A percentile compares a stretch with the other conserved stretches of the same genome.
phyloP scores from a whole-genome alignment of 2,113 vertebrate genomes.

The Charina bottae region DNA sequence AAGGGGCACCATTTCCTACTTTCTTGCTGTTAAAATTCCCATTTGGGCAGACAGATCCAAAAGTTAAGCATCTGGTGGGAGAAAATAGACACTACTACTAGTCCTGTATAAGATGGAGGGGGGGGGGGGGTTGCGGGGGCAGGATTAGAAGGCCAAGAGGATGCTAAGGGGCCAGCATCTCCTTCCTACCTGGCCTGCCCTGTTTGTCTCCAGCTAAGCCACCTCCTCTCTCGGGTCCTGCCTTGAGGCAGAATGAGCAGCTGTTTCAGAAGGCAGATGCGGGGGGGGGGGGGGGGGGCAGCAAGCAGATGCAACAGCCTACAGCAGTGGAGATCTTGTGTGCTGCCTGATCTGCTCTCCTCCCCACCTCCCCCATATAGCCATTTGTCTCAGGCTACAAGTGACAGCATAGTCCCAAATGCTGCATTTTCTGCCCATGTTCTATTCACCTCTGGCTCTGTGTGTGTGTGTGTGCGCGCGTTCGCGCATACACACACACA shows the following conservation, averaged over 20 bases:
- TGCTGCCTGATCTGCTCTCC: not conserved
- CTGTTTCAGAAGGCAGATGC: not conserved
- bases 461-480: not conserved
- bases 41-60: not conserved
- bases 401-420: not conserved
- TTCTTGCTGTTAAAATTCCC: no score
- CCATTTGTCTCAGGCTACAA: not conserved
- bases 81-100: not conserved
- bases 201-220: not conserved
- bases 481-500: no score
- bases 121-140: no score
- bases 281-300: not conserved
- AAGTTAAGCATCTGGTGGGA: not conserved
- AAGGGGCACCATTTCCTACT: not conserved
- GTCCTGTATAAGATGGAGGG: not conserved
- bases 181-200: not conserved
- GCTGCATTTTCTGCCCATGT: not conserved
- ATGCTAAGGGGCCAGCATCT: not conserved
- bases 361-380: accelerated
- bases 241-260: not conserved
- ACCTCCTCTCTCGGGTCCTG: not conserved
- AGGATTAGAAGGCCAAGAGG: not conserved
- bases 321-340: not conserved
- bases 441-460: not conserved
- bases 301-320: not conserved